Evolutionary conservation across 2,113 vertebrate genomes (phyloP).

Genomic region (Pseudopipra pipra): DNA sequence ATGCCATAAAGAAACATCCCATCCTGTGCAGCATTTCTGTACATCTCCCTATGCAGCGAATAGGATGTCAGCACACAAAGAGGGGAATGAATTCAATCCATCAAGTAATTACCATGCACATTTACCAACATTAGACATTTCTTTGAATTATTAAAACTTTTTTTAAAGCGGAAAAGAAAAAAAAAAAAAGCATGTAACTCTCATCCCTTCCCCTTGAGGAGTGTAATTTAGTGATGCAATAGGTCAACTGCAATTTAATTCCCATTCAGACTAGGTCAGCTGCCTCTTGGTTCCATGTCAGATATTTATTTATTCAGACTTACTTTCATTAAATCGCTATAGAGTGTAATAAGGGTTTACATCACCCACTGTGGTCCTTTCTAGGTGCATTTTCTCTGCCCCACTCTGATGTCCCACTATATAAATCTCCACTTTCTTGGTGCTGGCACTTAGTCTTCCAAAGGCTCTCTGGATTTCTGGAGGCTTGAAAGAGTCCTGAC

Average conservation of each 20-base stretch:
- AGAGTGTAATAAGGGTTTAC: neutral
- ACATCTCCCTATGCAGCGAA: slow-evolving; percentile 56
- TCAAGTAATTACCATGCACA: slow-evolving; percentile 39
- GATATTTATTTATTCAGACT: neutral
- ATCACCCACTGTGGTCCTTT: neutral
- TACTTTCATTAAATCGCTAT: neutral
- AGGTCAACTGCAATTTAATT: slow-evolving; percentile 31
- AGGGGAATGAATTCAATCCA: slow-evolving; percentile 43
- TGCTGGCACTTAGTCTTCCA: neutral
- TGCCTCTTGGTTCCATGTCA: neutral
- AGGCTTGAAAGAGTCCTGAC: neutral
- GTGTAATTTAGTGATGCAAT: slow-evolving; percentile 30
- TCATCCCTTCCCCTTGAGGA: slow-evolving; percentile 19
- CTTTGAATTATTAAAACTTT: slow-evolving; percentile 60
- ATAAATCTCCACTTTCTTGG: neutral
- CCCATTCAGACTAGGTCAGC: neutral
- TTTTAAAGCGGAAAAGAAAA: neutral
- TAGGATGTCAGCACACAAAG: slow-evolving; percentile 52
- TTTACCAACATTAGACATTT: slow-evolving; percentile 56
- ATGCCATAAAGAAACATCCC: slow-evolving; percentile 71
- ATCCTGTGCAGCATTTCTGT: slow-evolving; percentile 57
- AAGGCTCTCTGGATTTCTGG: neutral
- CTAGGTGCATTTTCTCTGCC: neutral
- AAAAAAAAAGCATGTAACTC: neutral
- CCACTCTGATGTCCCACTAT: neutral